phyloP scores from a whole-genome alignment of 2,113 vertebrate genomes.

The Micronycteris hirsuta region DNA sequence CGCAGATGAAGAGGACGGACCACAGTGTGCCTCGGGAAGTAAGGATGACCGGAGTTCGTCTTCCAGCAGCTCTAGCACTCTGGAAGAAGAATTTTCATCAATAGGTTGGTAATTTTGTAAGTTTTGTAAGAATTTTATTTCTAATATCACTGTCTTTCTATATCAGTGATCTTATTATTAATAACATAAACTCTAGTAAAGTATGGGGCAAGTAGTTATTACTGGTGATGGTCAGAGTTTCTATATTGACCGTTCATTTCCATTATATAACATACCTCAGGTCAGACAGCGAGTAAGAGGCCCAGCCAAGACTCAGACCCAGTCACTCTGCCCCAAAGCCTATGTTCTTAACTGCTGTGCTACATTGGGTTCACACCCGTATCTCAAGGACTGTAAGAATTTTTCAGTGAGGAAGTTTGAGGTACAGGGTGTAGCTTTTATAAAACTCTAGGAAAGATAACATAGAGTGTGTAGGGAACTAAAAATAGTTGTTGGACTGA shows the following conservation, averaged over 20 bases:
- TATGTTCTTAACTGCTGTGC: neutral
- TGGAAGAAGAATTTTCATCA: conserved; percentile 45
- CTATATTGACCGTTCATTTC: neutral
- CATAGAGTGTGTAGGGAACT: neutral
- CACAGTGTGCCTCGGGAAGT: neutral
- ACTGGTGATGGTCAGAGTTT: neutral
- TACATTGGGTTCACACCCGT: neutral
- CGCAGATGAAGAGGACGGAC: conserved; percentile 37
- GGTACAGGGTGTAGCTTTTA: neutral
- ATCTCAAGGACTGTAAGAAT: neutral
- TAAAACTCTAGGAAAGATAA: neutral
- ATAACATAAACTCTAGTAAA: neutral
- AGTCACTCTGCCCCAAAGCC: neutral
- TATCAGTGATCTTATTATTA: neutral
- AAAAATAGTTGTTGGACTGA: neutral
- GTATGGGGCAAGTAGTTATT: neutral
- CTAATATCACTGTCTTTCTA: neutral
- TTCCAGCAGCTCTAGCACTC: neutral
- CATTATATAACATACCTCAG: neutral
- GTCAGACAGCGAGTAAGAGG: neutral
- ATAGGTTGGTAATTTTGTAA: conserved; percentile 45
- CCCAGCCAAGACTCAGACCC: neutral
- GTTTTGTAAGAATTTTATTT: neutral
- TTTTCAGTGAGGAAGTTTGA: neutral
- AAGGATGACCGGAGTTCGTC: neutral